Conservation (phyloP, 2,113 vertebrate genomes). For the Melanerpes aurifrons region DNA sequence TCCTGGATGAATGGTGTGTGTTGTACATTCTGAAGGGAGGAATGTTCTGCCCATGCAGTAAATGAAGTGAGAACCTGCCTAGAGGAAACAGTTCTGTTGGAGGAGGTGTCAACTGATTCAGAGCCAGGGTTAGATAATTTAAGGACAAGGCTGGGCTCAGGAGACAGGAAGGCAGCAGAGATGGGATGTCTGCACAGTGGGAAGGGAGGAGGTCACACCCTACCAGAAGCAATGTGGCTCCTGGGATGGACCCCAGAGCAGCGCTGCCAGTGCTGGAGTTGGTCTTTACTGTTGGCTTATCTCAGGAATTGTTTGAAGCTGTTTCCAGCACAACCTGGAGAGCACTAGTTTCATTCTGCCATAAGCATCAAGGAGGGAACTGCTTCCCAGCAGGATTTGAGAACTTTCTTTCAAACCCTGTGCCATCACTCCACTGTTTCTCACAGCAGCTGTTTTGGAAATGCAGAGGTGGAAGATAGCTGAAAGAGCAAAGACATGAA, state of each 20-base stretch:
- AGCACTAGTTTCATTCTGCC: neutral
- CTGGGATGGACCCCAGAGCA: neutral
- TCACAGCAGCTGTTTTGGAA: neutral
- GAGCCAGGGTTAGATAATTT: neutral
- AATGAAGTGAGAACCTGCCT: neutral
- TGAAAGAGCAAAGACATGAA: neutral
- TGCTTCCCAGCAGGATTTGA: neutral
- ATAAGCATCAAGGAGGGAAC: neutral
- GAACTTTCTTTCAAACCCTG: neutral
- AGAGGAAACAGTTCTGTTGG: neutral
- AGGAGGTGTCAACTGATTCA: neutral
- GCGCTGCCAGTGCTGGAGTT: accelerated
- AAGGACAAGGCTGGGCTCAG: neutral
- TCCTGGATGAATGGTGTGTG: neutral
- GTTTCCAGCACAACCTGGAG: neutral
- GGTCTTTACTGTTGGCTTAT: neutral
- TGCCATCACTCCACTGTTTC: neutral
- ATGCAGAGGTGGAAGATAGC: neutral
- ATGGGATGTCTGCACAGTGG: accelerated
- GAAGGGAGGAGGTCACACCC: neutral
- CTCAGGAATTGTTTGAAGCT: neutral
- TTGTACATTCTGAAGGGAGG: neutral
- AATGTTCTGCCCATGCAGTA: neutral
- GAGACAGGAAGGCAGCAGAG: neutral
- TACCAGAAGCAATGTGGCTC: neutral